Percentiles rank a stretch among this genome's conserved stretches.
Evolutionary conservation across 2,113 vertebrate species (phyloP).

Genomic region (Accipiter virgatus): DNA sequence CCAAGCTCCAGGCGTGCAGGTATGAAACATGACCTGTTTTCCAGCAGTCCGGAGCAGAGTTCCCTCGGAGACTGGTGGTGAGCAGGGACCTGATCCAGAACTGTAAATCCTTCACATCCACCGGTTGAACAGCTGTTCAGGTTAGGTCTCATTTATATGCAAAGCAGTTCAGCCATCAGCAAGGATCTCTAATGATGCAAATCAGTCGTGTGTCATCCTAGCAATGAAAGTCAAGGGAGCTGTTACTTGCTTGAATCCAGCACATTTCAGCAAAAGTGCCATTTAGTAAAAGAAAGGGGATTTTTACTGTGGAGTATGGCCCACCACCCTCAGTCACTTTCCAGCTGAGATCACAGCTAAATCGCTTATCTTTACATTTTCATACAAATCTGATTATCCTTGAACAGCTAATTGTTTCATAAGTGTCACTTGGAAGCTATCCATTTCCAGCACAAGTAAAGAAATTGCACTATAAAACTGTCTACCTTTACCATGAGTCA

Average conservation of each 20-base stretch:
- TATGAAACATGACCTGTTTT: neutral
- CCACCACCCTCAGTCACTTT: slow-evolving; percentile 15
- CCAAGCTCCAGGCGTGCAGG: neutral
- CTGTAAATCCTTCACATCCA: slow-evolving; percentile 11
- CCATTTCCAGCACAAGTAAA: slow-evolving; percentile 48
- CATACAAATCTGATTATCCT: slow-evolving; percentile 60
- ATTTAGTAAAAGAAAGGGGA: slow-evolving; percentile 6
- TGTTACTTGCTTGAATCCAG: neutral
- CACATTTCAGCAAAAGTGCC: slow-evolving; percentile 34
- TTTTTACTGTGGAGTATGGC: neutral
- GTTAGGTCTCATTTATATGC: slow-evolving; percentile 20
- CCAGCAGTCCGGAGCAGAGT: neutral
- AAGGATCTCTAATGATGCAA: slow-evolving; percentile 30
- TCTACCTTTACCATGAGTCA: slow-evolving; percentile 43
- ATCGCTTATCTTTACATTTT: slow-evolving; percentile 54
- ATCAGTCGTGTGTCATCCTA: slow-evolving; percentile 33
- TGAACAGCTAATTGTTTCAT: slow-evolving; percentile 54
- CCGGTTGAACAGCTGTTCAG: neutral
- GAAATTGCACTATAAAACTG: slow-evolving; percentile 61
- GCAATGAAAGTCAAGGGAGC: slow-evolving; percentile 35
- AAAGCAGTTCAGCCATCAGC: slow-evolving; percentile 13
- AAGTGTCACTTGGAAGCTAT: slow-evolving; percentile 58
- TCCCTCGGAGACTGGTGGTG: neutral
- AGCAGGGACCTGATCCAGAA: neutral
- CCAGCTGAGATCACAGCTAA: slow-evolving; percentile 50